Base-by-base conservation (phyloP, 2,797 vertebrate genomes). In the Onychomys torridus region DNA sequence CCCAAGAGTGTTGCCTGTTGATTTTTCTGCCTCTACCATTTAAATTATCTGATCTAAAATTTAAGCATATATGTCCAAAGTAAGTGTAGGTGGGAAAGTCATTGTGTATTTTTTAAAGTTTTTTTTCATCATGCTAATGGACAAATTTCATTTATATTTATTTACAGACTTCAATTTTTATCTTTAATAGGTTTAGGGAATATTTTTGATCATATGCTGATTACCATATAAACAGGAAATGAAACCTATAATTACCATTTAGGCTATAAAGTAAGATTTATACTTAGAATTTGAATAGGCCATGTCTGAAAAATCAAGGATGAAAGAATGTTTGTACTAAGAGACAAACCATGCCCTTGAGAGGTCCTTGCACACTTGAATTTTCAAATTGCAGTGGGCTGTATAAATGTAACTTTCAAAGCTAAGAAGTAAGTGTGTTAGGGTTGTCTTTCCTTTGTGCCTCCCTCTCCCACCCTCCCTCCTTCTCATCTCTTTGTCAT, bases 221-320 rank as follows among this genome's bases (percentile, higher is more conserved):
- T 94, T 89, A 95, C 77, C 0, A 0, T 96, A 40, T 89, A 95
- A 94, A 97, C 59, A 90, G 90, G 78, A 97, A 49, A 71, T 84
- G 46, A 91, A 79, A 77, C 96, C 67, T 97, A 13, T 49, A 89
- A 46, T 96, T 95, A 85, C 81, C 98, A 90, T 69, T 97, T 75
- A 94, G 27, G 93, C 49, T 98, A 46, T 96, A 94, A 93, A 49
- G 27, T 73, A 25, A 29, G 40, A 86, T 71, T 96, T 93, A 11
- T 94, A 61, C 86, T 97, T 91, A 95, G 87, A 71, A 93, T 98
- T 97, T 97, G 69, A 97, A 73, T 98, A 96, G 79, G 32, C 40
- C 69, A 90, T 95, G 29, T 43, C 77, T 95, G 61, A 95, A 96
- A 23, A 97, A 90, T 97, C 81, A 93, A 63, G 59, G 19, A 78